A percentile compares a stretch with the other conserved stretches of the same genome.
These are phyloP conservation scores for Pica pica DNA, from an alignment of 2,113 vertebrate genomes.

Conservation along the genomic window DNA sequence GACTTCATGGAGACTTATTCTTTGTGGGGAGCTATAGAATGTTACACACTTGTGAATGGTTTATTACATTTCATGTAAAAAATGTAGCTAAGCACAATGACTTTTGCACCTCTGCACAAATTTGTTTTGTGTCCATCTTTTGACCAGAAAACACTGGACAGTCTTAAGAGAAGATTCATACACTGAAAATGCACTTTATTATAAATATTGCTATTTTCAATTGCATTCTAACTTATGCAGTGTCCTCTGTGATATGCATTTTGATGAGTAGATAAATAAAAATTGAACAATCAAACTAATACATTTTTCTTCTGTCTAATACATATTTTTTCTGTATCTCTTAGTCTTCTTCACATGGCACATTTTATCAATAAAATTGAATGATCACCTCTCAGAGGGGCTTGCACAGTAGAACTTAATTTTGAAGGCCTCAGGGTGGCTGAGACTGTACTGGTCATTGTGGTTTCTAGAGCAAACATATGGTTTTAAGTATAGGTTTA, in stretches of 20 bases:
- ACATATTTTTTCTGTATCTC: not conserved
- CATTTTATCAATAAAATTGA: not conserved
- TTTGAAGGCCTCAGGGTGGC: not conserved
- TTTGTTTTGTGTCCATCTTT: not conserved
- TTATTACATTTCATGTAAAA: not conserved
- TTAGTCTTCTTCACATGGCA: not conserved
- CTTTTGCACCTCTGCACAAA: not conserved
- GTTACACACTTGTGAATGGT: not conserved
- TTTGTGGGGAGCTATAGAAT: not conserved
- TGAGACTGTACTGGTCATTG: not conserved
- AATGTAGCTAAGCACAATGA: not conserved
- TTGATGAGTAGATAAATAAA: not conserved
- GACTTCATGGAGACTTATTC: not conserved
- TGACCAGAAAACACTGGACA: not conserved
- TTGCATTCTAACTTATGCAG: not conserved
- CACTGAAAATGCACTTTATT: not conserved
- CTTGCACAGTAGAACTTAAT: not conserved
- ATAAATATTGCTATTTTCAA: not conserved
- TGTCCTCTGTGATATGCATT: not conserved
- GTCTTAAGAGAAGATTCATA: not conserved
- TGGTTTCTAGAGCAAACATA: not conserved
- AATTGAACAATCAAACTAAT: not conserved
- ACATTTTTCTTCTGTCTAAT: not conserved
- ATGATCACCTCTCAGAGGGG: not conserved
- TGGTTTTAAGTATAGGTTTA: not conserved